Conservation (phyloP, 2,113 vertebrate genomes). For the Cacatua alba region DNA sequence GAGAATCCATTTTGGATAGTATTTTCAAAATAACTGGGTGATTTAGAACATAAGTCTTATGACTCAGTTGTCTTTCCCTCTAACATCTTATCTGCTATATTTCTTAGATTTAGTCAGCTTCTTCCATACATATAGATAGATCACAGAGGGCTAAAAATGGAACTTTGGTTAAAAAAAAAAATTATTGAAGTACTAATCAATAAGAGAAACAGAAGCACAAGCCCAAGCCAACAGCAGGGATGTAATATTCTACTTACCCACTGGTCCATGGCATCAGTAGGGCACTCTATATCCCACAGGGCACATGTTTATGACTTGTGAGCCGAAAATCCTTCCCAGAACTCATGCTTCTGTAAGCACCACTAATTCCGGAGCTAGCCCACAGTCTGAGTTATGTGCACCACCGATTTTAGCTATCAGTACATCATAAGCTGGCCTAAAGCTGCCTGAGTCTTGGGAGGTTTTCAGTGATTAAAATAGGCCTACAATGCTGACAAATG, state of each 20-base stretch:
- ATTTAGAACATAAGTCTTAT: background rate
- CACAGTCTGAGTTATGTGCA: background rate
- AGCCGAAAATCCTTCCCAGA: background rate
- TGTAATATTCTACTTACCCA: background rate
- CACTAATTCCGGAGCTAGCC: background rate
- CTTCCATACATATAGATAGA: background rate
- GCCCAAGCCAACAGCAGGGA: background rate
- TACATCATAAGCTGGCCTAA: background rate
- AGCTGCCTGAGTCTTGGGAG: background rate
- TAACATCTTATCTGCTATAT: background rate
- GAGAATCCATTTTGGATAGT: background rate
- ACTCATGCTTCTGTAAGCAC: background rate
- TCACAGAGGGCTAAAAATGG: background rate
- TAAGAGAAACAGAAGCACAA: background rate
- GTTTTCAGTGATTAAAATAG: background rate
- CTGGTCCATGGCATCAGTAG: background rate
- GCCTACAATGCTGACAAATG: background rate
- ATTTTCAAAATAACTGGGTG: background rate
- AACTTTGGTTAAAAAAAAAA: background rate
- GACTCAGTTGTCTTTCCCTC: background rate
- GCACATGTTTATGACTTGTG: accelerated
- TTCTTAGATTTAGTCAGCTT: background rate
- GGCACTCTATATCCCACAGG: background rate
- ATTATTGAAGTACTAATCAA: background rate
- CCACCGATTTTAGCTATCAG: background rate